Evolutionary conservation across 1,140 invertebrate species (phyloP).

Genomic region (Coptotermes formosanus): DNA sequence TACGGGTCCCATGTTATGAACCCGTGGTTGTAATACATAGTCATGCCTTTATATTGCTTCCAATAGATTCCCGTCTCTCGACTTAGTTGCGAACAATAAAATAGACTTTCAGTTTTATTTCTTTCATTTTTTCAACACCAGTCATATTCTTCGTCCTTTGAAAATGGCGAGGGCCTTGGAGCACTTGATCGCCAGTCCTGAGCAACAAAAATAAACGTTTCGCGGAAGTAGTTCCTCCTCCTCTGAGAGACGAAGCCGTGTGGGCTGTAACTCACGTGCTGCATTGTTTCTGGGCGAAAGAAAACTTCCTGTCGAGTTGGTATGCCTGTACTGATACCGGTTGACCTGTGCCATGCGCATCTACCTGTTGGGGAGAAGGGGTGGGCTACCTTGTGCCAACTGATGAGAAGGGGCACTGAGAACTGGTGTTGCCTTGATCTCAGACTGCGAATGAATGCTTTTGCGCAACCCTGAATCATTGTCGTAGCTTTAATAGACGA

Average conservation of each 20-base stretch:
- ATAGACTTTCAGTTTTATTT: neutral
- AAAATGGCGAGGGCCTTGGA: neutral
- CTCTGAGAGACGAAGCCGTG: neutral
- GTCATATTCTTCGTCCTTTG: neutral
- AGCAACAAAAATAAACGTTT: neutral
- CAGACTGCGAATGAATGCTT: too few relatives aligned
- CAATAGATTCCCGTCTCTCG: too few relatives aligned
- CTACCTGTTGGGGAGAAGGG: too few relatives aligned
- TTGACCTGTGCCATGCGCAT: too few relatives aligned
- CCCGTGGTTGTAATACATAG: too few relatives aligned
- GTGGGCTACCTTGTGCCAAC: too few relatives aligned
- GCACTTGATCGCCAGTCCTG: neutral
- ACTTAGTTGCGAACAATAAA: neutral
- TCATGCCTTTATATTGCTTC: too few relatives aligned
- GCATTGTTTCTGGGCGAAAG: neutral
- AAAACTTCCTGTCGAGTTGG: neutral
- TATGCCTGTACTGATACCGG: neutral
- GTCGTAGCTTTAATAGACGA: too few relatives aligned
- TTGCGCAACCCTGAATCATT: too few relatives aligned
- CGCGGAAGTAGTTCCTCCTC: neutral
- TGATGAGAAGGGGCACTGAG: neutral
- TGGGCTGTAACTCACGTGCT: neutral
- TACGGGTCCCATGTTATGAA: too few relatives aligned
- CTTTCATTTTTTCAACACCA: neutral
- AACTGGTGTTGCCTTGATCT: neutral